These are phyloP conservation scores for Hesperophylax magnus DNA, from an alignment of 1,140 invertebrate genomes.

Conservation along the genomic window DNA sequence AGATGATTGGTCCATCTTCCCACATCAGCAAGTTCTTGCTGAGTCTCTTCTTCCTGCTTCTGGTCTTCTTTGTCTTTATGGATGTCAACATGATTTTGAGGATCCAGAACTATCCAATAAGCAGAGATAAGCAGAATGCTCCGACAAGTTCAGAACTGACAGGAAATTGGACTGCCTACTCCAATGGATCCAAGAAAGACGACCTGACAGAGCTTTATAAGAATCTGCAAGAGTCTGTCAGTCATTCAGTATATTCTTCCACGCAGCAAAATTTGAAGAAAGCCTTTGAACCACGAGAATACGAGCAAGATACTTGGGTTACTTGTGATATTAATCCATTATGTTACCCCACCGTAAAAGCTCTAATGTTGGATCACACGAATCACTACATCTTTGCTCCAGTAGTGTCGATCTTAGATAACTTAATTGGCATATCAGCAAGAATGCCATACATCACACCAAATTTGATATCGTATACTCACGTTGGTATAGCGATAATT, in stretches of 20 bases:
- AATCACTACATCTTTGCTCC: conserved; percentile 85
- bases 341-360: conserved; percentile 83
- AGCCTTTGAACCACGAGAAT: conserved; percentile 58
- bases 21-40: conserved; percentile 73
- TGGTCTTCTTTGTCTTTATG: conserved; percentile 74
- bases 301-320: conserved; percentile 73
- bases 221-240: conserved; percentile 11
- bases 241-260: not conserved
- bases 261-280: conserved; percentile 32
- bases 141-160: conserved; percentile 16
- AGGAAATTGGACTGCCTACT: conserved; percentile 35
- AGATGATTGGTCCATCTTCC: conserved; percentile 73
- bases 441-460: conserved; percentile 78
- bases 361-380: conserved; percentile 80
- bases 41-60: conserved; percentile 66
- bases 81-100: conserved; percentile 74
- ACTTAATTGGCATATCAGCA: conserved; percentile 75
- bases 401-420: conserved; percentile 76
- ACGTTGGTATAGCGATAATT: conserved; percentile 79
- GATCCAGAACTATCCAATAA: conserved; percentile 73
- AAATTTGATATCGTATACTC: conserved; percentile 83
- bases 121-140: conserved; percentile 50
- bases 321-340: conserved; percentile 79
- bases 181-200: conserved; percentile 49
- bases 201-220: conserved; percentile 40